phyloP scores from a whole-genome alignment of 2,888 invertebrate genomes.

The Lasioglossum zephyrum region DNA sequence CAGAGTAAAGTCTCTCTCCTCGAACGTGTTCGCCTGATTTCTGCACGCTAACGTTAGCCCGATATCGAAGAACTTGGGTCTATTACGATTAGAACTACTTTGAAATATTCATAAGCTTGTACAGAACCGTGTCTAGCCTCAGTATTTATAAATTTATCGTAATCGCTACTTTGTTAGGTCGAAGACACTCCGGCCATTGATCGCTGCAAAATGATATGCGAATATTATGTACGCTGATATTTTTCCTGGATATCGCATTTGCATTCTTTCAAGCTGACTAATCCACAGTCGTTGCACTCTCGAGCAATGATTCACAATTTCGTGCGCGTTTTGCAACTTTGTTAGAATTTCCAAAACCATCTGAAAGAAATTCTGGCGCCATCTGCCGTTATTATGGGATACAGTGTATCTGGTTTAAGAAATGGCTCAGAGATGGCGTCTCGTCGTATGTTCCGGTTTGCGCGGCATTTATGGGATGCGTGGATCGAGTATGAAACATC shows the following conservation, averaged over 20 bases:
- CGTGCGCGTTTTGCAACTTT: constrained; percentile 5
- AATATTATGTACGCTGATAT: background rate
- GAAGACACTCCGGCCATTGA: constrained; percentile 23
- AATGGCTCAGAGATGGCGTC: constrained; percentile 44
- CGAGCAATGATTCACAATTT: constrained; percentile 22
- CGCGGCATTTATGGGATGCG: background rate
- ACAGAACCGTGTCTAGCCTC: too few species aligned
- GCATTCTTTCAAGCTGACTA: background rate
- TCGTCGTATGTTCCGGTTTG: background rate
- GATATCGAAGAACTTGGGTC: background rate
- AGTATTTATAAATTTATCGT: background rate
- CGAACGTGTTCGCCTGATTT: background rate
- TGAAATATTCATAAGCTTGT: background rate
- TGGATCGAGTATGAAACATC: background rate
- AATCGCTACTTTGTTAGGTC: constrained; percentile 32
- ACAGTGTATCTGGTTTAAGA: constrained; percentile 15
- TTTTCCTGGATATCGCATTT: constrained; percentile 20
- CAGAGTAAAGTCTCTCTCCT: background rate
- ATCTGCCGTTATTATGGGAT: constrained; percentile 31
- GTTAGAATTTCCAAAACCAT: constrained; percentile 8
- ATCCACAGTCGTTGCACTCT: background rate
- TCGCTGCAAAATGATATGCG: background rate
- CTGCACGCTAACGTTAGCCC: background rate
- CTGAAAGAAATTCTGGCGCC: constrained; percentile 52
- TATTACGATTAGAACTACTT: background rate